Evolutionary conservation across 92 coral and sea anemone genomes (phyloP).

Genomic region (Ricordea florida): DNA sequence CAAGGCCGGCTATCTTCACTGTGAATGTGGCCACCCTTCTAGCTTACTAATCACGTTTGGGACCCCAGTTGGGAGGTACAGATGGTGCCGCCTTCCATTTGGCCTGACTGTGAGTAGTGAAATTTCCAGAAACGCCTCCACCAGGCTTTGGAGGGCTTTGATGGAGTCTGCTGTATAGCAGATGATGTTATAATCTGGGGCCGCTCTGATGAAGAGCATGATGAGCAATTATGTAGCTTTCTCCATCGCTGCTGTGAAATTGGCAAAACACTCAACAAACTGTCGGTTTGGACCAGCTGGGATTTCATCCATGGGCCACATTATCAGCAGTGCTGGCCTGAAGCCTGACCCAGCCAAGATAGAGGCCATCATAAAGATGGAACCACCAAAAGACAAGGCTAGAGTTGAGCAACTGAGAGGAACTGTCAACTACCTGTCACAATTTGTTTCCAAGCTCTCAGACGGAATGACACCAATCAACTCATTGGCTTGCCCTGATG

Average conservation of each 20-base stretch:
- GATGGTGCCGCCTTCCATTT: constrained; percentile 1
- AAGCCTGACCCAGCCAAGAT: neutral
- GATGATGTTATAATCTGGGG: constrained; percentile 5
- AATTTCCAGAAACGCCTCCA: constrained; percentile 5
- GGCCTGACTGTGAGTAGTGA: neutral
- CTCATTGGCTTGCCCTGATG: neutral
- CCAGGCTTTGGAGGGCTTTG: constrained; percentile 12
- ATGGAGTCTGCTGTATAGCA: neutral
- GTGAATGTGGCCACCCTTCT: neutral
- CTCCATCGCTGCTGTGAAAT: constrained; percentile 12
- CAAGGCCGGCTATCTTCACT: neutral
- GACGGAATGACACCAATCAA: neutral
- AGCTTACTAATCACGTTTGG: constrained; percentile 3
- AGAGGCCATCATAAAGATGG: constrained; percentile 2
- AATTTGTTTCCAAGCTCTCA: neutral
- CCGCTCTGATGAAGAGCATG: neutral
- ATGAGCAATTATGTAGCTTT: neutral
- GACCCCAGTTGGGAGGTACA: neutral
- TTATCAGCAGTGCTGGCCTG: neutral
- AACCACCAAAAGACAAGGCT: neutral
- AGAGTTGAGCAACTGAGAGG: constrained; percentile 10
- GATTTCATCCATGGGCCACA: constrained; percentile 7
- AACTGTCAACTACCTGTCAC: constrained; percentile 1
- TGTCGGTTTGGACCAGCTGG: neutral
- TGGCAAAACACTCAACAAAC: no score